Base-by-base conservation (phyloP, 2,888 invertebrate genomes). In the Lacanobia wlatinum region DNA sequence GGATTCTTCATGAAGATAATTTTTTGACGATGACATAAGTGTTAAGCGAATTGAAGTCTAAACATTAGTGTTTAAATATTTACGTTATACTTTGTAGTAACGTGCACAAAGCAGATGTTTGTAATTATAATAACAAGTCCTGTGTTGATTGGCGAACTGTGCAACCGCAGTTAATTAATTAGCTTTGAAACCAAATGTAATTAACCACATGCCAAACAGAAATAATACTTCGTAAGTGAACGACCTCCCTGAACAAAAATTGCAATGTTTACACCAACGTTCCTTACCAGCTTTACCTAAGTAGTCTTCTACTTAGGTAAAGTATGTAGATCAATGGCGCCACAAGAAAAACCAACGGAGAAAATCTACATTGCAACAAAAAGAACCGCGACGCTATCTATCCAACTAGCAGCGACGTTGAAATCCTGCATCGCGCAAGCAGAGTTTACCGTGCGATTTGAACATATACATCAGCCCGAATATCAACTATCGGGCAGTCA, bases 121-220 rank as follows among this genome's bases (percentile, higher is more conserved):
- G 21, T n/a, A 65, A 65, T 75, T 61, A 52, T 72, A 52, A 70
- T 56, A 74, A 73, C 66, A 52, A 71, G 48, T 56, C 43, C 16
- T 28, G 40, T 59, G 71, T 76, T 82, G 55, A 81, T 72, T 72
- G 40, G 61, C 12, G 63, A 69, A 60, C 56, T 62, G 61, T 69
- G 67, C 72, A 77, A 63, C 65, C 65, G 62, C 63, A 65, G 64
- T 65, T 74, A 64, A 64, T 81, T 85, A 82, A 85, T 86, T 82
- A 79, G 75, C 65, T 84, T 73, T 67, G 21, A 74, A 82, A 84
- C 63, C 46, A 72, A 73, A 46, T 75, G 38, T 52, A 46, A 66
- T 55, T 59, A 52, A 38, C 62, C 56, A 50, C 18, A 38, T 28
- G 43, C 21, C 4, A 34, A 34, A 59, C 58, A 58, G 40, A 73